Percentiles rank a stretch among this genome's conserved stretches.
These are phyloP conservation scores for Drosophila tani DNA, from an alignment of 1,140 invertebrate species.

Conservation along the genomic window DNA sequence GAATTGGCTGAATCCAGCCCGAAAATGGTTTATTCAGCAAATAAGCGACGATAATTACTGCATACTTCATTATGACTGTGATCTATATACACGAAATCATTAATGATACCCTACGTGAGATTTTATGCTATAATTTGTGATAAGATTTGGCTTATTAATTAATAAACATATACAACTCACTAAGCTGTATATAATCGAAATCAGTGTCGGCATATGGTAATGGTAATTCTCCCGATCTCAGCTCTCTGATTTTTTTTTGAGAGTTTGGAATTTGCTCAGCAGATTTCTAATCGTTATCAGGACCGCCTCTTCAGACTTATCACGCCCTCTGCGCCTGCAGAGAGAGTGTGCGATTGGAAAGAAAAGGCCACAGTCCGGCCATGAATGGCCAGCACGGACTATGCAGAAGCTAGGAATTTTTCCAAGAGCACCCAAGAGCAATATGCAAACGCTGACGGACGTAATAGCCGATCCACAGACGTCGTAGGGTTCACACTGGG, in stretches of 20 bases:
- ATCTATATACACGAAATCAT: constrained; percentile 7
- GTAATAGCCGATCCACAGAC: constrained; percentile 29
- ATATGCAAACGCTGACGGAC: constrained; percentile 38
- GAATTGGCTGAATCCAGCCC: not conserved
- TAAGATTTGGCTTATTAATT: constrained; percentile 14
- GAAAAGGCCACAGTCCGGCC: constrained; percentile 17
- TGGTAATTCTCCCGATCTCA: constrained; percentile 2
- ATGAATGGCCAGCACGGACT: constrained; percentile 13
- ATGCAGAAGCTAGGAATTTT: constrained; percentile 43
- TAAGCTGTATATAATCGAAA: constrained; percentile 6
- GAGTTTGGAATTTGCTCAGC: constrained; percentile 37
- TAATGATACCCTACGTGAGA: constrained; percentile 13
- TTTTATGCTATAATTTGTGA: constrained; percentile 6
- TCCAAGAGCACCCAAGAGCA: constrained; percentile 11
- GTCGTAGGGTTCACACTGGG: constrained; percentile 54
- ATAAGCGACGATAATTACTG: not conserved
- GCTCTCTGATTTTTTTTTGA: constrained; percentile 16
- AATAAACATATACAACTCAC: not conserved
- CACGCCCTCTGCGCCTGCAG: constrained; percentile 31
- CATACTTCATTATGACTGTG: constrained; percentile 10
- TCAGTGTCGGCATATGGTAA: constrained; percentile 17
- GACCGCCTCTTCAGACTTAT: constrained; percentile 15
- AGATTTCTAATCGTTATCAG: constrained; percentile 23
- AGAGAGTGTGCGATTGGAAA: constrained; percentile 11
- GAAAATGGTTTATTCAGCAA: constrained; percentile 11